A percentile compares a stretch with the other conserved stretches of the same genome.
phyloP scores from a whole-genome alignment of 2,797 vertebrate species.

The Cuniculus paca region DNA sequence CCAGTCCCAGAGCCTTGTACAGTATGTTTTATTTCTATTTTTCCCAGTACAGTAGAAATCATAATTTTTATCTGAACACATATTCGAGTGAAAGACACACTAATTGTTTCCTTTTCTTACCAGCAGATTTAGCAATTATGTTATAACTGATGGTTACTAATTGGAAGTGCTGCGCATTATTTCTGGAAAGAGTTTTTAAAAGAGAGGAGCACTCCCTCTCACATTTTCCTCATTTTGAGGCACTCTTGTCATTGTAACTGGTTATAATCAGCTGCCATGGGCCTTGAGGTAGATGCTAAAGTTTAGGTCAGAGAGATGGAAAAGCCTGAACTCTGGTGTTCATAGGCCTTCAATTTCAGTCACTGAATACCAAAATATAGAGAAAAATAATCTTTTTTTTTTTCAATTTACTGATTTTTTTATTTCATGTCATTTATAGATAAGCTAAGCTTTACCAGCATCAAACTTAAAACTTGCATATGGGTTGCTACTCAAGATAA shows the following conservation, averaged over 20 bases:
- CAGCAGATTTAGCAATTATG: background rate
- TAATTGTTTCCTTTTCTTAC: background rate
- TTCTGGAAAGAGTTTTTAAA: background rate
- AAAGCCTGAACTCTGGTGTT: rapidly evolving
- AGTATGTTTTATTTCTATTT: background rate
- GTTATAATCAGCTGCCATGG: background rate
- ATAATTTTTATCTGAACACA: background rate
- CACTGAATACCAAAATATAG: background rate
- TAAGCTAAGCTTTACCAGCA: background rate
- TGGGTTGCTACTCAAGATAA: background rate
- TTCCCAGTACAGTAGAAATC: background rate
- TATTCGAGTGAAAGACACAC: background rate
- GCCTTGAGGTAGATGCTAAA: background rate
- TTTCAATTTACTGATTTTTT: background rate
- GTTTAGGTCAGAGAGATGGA: background rate
- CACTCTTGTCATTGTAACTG: too few relatives aligned
- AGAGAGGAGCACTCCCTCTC: too few relatives aligned
- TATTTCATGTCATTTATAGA: background rate
- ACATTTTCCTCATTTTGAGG: background rate
- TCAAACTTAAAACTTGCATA: background rate
- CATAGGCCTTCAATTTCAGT: background rate
- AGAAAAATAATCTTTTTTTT: background rate
- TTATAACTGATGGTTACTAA: background rate
- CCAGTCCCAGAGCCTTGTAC: too few relatives aligned
- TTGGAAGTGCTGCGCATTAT: background rate